Evolutionary conservation across 1,140 invertebrate genomes (phyloP), one percentile per base, ranked within the genome.

Genomic region (Drosophila orena): DNA sequence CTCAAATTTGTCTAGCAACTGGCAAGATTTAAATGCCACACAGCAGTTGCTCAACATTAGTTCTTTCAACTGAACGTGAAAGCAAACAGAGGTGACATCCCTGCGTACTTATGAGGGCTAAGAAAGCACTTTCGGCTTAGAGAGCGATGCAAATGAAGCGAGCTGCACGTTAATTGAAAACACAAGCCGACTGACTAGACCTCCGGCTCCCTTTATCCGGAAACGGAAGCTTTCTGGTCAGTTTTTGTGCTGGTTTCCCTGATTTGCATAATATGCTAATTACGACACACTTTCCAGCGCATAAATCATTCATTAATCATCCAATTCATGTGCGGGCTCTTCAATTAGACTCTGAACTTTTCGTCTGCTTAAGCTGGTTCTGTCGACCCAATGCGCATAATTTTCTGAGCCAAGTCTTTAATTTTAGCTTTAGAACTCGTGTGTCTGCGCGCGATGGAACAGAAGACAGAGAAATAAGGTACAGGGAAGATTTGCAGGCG

Each of bases 231-330:
- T 17, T 43, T 34, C n/a, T 54, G 68, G 75, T 50, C 66, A 70
- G 40, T 55, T 61, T 61, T 62, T 53, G 49, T 59, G 54, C 54
- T 77, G 61, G 62, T 81, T 76, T 75, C 55, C 44, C 54, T 57
- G 53, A 66, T 83, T 79, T 79, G 62, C 79, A 83, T 83, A 88
- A 66, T 79, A 86, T 86, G 83, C 75, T 83, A 88, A 88, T 83
- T 83, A 64, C 68, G 54, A 62, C 61, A 69, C 61, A 66, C 64
- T 78, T 88, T 88, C 65, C 57, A 40, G 64, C 53, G 68, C 79
- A 88, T 72, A 81, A 77, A 71, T 88, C 83, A 83, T 79, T 81
- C 62, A 88, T 83, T 86, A 78, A 81, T 81, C 59, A 76, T 50
- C 59, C 52, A 49, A 76, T 43, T 27, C 66, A 52, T 44, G 34